phyloP scores from a whole-genome alignment of 2,888 invertebrate species.

The Dolomedes plantarius region DNA sequence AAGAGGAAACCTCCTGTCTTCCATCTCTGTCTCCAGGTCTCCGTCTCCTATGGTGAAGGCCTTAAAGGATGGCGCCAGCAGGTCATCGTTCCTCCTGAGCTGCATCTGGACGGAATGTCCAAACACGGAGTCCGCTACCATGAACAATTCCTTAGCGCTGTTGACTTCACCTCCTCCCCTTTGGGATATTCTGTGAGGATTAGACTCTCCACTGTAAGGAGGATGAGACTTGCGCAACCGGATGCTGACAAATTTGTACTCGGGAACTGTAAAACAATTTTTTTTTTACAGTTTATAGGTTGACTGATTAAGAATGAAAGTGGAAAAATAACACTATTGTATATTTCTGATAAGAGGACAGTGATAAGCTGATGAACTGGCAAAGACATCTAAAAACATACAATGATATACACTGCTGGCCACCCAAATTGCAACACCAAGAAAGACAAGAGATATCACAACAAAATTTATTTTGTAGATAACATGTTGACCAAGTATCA shows the following conservation, averaged over 20 bases:
- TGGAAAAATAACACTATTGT: too few relatives aligned
- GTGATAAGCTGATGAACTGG: too few relatives aligned
- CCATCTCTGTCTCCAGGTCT: slow-evolving; percentile 4
- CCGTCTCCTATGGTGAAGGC: slow-evolving; percentile 19
- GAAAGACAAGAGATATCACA: too few relatives aligned
- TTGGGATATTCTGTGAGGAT: background rate
- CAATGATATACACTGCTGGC: too few relatives aligned
- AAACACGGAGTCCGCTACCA: slow-evolving; percentile 37
- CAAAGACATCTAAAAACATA: too few relatives aligned
- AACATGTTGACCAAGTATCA: too few relatives aligned
- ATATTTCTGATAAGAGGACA: too few relatives aligned
- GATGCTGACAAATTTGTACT: slow-evolving; percentile 50
- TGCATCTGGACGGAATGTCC: slow-evolving; percentile 55
- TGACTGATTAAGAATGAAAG: too few relatives aligned
- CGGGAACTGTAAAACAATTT: slow-evolving; percentile 53
- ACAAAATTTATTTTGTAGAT: too few relatives aligned
- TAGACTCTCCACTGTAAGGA: too few relatives aligned
- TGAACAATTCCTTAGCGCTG: background rate
- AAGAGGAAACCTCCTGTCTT: background rate
- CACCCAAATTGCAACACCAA: too few relatives aligned
- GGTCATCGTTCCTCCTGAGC: slow-evolving; percentile 32
- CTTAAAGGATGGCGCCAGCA: slow-evolving; percentile 49
- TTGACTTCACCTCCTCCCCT: background rate
- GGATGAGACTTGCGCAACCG: slow-evolving; percentile 22
- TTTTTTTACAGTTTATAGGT: too few relatives aligned